Evolutionary conservation across 2,797 vertebrate species (phyloP).

Genomic region (Cottoperca gobio): DNA sequence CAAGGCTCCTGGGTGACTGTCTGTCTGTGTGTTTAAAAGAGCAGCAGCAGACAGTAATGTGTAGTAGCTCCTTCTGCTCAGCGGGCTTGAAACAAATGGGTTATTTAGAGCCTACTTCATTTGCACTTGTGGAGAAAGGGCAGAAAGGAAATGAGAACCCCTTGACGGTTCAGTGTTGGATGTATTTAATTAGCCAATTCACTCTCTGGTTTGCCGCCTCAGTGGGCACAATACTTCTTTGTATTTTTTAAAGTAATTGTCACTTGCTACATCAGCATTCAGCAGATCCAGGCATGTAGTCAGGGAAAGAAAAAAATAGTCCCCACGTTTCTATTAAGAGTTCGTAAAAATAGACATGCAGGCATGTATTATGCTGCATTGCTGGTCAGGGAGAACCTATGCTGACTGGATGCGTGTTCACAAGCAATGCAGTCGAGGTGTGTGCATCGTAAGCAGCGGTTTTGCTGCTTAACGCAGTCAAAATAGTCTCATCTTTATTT

Average conservation of each 20-base stretch:
- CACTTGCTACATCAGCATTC: constrained; percentile 75
- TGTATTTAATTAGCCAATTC: constrained; percentile 84
- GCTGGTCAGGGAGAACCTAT: constrained; percentile 47
- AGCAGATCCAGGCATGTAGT: constrained; percentile 65
- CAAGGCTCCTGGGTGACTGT: constrained; percentile 55
- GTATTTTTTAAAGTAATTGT: constrained; percentile 78
- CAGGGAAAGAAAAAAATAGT: constrained; percentile 37
- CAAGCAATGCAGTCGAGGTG: constrained; percentile 31
- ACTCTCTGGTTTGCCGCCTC: constrained; percentile 73
- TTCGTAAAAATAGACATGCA: constrained; percentile 64
- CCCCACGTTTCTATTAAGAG: constrained; percentile 10
- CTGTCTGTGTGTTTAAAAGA: constrained; percentile 57
- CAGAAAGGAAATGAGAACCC: constrained; percentile 76
- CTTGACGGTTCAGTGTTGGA: constrained; percentile 70
- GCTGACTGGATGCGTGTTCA: constrained; percentile 36
- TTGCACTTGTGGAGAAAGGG: constrained; percentile 80
- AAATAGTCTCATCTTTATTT: constrained; percentile 19
- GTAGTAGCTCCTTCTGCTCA: constrained; percentile 70
- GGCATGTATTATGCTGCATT: constrained; percentile 40
- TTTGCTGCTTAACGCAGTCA: constrained; percentile 9
- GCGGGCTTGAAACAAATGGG: constrained; percentile 75
- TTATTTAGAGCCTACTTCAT: constrained; percentile 82
- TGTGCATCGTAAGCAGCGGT: constrained; percentile 18
- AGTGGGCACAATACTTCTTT: constrained; percentile 71
- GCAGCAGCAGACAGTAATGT: constrained; percentile 60